Evolutionary conservation across 2,888 invertebrate genomes (phyloP).

Genomic region (Iphiclides podalirius): DNA sequence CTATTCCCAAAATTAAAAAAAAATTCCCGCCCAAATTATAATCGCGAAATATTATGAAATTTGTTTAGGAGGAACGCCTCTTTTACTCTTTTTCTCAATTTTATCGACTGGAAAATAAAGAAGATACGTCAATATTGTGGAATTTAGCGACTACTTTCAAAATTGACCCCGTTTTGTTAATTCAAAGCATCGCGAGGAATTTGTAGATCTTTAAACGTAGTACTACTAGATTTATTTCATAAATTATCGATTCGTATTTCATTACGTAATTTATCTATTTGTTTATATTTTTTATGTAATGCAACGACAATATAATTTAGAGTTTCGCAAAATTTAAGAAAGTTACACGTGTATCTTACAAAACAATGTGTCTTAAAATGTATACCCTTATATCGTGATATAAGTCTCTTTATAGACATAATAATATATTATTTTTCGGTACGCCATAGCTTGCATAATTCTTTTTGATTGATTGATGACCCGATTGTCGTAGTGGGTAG

Average conservation of each 20-base stretch:
- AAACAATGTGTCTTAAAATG: no score
- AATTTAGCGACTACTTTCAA: constrained; percentile 48
- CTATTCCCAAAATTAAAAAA: background rate
- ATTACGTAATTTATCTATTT: background rate
- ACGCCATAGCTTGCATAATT: no score
- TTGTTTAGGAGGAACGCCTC: background rate
- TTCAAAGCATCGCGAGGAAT: constrained; percentile 15
- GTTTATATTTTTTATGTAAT: background rate
- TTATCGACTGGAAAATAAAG: constrained; percentile 20
- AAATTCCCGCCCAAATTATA: constrained; percentile 17
- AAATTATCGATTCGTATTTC: background rate
- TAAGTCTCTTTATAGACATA: no score
- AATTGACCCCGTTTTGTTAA: constrained; percentile 55
- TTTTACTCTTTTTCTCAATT: constrained; percentile 2
- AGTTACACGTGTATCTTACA: no score
- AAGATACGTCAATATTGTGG: constrained; percentile 29
- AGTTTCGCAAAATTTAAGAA: no score
- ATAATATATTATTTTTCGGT: no score
- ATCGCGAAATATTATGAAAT: background rate
- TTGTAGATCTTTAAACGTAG: constrained; percentile 9
- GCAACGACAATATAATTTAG: no score
- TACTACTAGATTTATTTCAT: background rate
- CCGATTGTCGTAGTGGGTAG: no score
- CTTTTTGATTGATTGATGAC: no score
- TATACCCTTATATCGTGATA: no score